phyloP scores from a whole-genome alignment of 2,797 vertebrate genomes.

The Limnodromus scolopaceus region DNA sequence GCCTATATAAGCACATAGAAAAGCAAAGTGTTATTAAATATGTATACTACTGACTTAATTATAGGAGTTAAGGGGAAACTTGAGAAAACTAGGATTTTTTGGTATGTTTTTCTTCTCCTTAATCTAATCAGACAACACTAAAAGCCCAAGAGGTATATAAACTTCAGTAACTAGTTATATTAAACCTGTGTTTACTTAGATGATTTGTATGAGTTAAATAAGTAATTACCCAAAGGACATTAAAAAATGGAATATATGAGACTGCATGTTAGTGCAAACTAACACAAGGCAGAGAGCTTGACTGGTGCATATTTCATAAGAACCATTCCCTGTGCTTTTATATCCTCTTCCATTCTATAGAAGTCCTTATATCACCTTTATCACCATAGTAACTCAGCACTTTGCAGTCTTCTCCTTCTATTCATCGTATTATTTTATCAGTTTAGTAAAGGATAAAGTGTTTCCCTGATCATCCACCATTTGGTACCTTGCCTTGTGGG shows the following conservation, averaged over 20 bases:
- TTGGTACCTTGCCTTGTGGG: neutral
- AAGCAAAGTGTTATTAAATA: conserved; percentile 32
- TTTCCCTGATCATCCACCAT: neutral
- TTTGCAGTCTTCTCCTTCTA: neutral
- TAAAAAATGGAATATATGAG: conserved; percentile 66
- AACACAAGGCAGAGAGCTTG: conserved; percentile 35
- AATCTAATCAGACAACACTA: conserved; percentile 71
- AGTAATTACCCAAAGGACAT: conserved; percentile 64
- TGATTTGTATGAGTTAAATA: conserved; percentile 71
- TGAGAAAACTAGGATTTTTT: conserved; percentile 67
- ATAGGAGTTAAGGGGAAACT: conserved; percentile 48
- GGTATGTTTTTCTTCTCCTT: conserved; percentile 63
- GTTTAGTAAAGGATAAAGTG: neutral
- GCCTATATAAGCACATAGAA: neutral
- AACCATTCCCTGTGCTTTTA: conserved; percentile 17
- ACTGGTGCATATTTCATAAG: conserved; percentile 63
- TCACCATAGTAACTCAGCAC: conserved; percentile 49
- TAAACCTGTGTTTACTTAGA: conserved; percentile 71
- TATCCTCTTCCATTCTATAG: conserved; percentile 49
- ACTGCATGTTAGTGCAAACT: conserved; percentile 50
- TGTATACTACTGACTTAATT: conserved; percentile 42
- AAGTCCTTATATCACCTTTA: conserved; percentile 69
- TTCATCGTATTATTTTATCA: neutral
- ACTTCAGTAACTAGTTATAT: conserved; percentile 62
- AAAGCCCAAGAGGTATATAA: conserved; percentile 64